Percentiles rank a stretch among this genome's conserved stretches.
Evolutionary conservation across 2,888 invertebrate species (phyloP).

Genomic region (Pinctada fucata): DNA sequence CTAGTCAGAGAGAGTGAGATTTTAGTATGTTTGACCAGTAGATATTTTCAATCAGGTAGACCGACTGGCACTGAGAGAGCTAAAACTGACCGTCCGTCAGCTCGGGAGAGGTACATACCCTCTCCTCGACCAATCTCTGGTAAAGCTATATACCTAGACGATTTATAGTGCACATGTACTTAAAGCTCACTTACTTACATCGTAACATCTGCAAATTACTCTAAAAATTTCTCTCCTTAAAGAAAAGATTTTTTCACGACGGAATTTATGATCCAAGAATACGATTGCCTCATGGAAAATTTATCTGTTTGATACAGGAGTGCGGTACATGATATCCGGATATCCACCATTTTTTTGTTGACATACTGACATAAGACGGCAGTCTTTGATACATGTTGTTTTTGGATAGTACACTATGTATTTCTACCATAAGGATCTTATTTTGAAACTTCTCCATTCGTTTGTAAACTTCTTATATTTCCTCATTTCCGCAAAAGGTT

Average conservation of each 20-base stretch:
- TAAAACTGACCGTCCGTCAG: conserved; percentile 22
- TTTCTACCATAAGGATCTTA: too few species aligned
- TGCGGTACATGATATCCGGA: too few species aligned
- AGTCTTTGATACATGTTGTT: background rate
- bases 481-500: too few species aligned
- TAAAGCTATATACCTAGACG: background rate
- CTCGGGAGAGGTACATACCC: conserved; percentile 4
- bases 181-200: background rate
- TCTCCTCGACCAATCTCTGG: conserved; percentile 6
- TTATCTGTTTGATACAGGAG: background rate
- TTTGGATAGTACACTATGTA: background rate
- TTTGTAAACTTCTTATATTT: too few species aligned
- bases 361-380: too few species aligned
- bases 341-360: too few species aligned
- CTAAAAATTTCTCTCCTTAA: background rate
- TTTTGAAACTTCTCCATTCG: too few species aligned
- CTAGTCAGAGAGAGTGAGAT: too few species aligned
- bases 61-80: background rate
- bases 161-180: background rate
- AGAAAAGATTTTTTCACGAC: background rate
- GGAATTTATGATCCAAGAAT: background rate
- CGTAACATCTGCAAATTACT: too few species aligned
- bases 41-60: too few species aligned
- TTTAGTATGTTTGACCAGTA: too few species aligned
- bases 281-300: background rate